These are phyloP conservation scores for Hemitrygon akajei DNA, from an alignment of 2,797 vertebrate genomes.

Conservation along the genomic window DNA sequence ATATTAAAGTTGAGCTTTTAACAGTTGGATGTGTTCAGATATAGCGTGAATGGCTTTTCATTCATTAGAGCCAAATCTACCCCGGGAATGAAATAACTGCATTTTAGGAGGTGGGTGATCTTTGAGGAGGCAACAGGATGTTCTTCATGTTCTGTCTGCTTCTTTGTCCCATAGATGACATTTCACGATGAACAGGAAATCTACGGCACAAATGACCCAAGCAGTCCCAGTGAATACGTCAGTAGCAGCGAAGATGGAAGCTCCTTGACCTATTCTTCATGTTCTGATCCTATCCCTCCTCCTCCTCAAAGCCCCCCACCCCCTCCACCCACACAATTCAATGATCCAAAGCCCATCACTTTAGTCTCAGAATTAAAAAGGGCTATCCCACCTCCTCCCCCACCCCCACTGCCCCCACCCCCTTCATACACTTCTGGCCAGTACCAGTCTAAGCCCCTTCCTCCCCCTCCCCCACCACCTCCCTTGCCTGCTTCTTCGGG, in stretches of 20 bases:
- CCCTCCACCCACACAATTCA: constrained; percentile 71
- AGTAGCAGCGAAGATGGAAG: constrained; percentile 85
- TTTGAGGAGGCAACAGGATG: background rate
- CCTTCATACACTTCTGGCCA: constrained; percentile 49
- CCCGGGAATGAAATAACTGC: background rate
- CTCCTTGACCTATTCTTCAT: constrained; percentile 82
- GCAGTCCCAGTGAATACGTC: constrained; percentile 80
- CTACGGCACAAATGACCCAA: constrained; percentile 68
- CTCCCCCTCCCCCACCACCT: constrained; percentile 59
- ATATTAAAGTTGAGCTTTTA: background rate
- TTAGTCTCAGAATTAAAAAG: constrained; percentile 59
- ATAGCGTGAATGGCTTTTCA: background rate
- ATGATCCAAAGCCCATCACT: constrained; percentile 60
- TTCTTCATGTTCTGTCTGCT: background rate
- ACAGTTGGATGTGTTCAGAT: background rate
- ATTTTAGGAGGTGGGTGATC: background rate
- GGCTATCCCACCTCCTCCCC: constrained; percentile 57
- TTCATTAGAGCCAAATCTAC: background rate
- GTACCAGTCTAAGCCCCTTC: constrained; percentile 41
- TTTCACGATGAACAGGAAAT: constrained; percentile 85
- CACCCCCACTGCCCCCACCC: constrained; percentile 64
- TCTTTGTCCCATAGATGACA: constrained; percentile 71
- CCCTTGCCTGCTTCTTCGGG: constrained; percentile 61
- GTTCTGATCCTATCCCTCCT: constrained; percentile 79
- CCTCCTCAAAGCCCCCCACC: constrained; percentile 80